These are phyloP conservation scores for Pinctada fucata DNA, from an alignment of 2,888 invertebrate species.

Conservation along the genomic window DNA sequence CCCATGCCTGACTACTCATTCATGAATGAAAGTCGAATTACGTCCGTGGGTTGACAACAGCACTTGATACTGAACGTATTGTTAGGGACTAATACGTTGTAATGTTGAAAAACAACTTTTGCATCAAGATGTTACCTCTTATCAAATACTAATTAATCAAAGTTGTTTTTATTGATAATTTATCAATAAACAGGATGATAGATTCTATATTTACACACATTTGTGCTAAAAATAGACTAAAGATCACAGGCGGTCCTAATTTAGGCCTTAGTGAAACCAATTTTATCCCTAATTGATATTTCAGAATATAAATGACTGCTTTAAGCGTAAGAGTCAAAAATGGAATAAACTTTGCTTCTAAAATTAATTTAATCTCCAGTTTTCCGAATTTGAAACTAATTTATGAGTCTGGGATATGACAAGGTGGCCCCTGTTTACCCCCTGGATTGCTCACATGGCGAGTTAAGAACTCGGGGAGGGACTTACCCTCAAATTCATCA, in stretches of 20 bases:
- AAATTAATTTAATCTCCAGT: not conserved
- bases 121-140: no score
- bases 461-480: no score
- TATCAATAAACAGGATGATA: not conserved
- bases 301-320: not conserved
- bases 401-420: not conserved
- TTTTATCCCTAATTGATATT: not conserved
- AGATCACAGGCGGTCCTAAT: not conserved
- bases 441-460: no score
- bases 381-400: not conserved
- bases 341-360: not conserved
- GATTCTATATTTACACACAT: not conserved
- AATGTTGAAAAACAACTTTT: no score
- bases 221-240: not conserved
- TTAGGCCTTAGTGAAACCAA: not conserved
- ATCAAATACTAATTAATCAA: not conserved
- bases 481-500: no score
- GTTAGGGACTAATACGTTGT: no score
- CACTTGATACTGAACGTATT: no score
- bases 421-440: not conserved
- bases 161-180: not conserved
- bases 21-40: no score
- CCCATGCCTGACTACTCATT: no score
- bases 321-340: not conserved
- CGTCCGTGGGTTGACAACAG: no score